These are phyloP conservation scores for Bembecia ichneumoniformis DNA, from an alignment of 2,888 invertebrate species.

Conservation along the genomic window DNA sequence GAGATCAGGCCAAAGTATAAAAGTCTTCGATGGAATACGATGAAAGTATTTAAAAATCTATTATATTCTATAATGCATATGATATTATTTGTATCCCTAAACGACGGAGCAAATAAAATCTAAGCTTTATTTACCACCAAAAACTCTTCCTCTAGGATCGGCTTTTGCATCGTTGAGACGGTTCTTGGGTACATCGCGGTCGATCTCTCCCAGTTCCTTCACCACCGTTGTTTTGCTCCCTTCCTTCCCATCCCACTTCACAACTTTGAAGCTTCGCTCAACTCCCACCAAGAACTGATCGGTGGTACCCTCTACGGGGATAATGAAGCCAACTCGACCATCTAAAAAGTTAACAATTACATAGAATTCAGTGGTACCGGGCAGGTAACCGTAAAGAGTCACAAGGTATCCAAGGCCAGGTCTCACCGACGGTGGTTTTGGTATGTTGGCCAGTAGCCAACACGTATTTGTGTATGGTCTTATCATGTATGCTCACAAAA, in stretches of 20 bases:
- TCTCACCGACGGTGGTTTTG: not conserved
- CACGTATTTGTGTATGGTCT: slow-evolving; percentile 66
- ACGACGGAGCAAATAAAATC: not conserved
- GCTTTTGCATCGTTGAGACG: slow-evolving; percentile 86
- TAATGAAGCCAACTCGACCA: slow-evolving; percentile 67
- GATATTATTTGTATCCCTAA: no score
- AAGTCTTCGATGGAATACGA: no score
- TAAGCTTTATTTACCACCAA: slow-evolving; percentile 66
- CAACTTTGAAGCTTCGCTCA: slow-evolving; percentile 71
- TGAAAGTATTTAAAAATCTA: no score
- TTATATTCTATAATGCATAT: no score
- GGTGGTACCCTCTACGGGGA: slow-evolving; percentile 74
- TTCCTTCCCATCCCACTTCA: slow-evolving; percentile 78
- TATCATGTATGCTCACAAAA: slow-evolving; percentile 73
- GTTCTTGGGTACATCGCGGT: slow-evolving; percentile 67
- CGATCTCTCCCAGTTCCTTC: slow-evolving; percentile 69
- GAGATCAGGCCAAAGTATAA: no score
- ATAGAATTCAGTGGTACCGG: not conserved
- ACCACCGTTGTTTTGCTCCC: slow-evolving; percentile 54
- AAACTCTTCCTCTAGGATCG: slow-evolving; percentile 81
- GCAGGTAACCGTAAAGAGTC: no score
- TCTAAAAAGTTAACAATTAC: slow-evolving; percentile 20
- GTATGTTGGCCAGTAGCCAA: slow-evolving; percentile 20
- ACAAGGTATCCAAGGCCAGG: no score
- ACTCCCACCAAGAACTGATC: slow-evolving; percentile 77